A percentile compares a stretch with the other conserved stretches of the same genome.
These are phyloP conservation scores for Otis tarda DNA, from an alignment of 2,113 vertebrate species.

Conservation along the genomic window DNA sequence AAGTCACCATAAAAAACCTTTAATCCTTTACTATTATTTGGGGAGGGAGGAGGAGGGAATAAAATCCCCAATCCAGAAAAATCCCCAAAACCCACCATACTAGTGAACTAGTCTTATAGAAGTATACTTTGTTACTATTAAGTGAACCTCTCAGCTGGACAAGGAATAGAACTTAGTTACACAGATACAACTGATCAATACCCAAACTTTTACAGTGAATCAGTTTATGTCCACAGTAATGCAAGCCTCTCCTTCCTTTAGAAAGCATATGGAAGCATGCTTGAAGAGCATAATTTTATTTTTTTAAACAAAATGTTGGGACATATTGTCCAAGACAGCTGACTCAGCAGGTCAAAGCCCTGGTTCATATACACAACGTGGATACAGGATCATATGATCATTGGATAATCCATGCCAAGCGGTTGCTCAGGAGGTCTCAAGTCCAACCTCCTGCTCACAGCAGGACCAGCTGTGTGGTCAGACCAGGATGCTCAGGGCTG, in stretches of 20 bases:
- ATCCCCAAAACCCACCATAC: not conserved
- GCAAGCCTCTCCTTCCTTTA: not conserved
- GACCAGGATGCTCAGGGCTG: not conserved
- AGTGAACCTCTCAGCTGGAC: not conserved
- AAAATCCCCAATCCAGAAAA: not conserved
- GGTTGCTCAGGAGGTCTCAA: not conserved
- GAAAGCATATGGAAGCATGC: not conserved
- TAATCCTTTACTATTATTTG: not conserved
- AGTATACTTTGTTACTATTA: not conserved
- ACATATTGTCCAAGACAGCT: not conserved
- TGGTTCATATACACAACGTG: not conserved
- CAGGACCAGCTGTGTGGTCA: not conserved
- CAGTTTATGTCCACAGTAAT: not conserved
- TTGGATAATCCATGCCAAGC: not conserved
- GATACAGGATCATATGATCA: not conserved
- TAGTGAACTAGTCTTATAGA: not conserved
- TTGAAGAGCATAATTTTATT: not conserved
- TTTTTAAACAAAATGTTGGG: not conserved
- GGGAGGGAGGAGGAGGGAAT: accelerated
- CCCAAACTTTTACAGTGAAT: not conserved
- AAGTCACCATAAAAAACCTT: not conserved
- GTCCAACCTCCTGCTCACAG: not conserved
- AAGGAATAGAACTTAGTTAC: not conserved
- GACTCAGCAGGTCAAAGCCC: not conserved
- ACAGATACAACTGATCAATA: not conserved